These are phyloP conservation scores for Diploscapter pachys DNA, from an alignment of 1,140 invertebrate species.

Conservation along the genomic window DNA sequence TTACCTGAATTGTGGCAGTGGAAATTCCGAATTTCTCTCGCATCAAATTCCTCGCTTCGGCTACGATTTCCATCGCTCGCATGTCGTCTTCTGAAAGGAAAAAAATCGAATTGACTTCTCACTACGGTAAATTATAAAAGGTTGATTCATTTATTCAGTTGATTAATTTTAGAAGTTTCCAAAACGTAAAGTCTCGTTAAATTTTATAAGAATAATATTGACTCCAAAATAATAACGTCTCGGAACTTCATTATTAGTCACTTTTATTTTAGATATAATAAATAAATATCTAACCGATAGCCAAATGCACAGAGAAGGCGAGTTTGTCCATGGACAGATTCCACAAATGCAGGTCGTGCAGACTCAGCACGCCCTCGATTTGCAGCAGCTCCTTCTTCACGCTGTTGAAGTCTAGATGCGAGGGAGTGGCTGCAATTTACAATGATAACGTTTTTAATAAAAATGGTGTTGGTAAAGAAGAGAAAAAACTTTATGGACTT, in stretches of 20 bases:
- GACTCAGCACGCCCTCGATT: slow-evolving; percentile 81
- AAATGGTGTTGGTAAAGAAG: background rate
- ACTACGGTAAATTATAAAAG: background rate
- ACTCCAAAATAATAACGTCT: background rate
- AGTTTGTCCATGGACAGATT: slow-evolving; percentile 85
- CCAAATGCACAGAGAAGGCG: slow-evolving; percentile 39
- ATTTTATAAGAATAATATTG: background rate
- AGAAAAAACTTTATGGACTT: background rate
- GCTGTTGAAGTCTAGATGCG: slow-evolving; percentile 77
- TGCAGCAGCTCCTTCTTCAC: slow-evolving; percentile 77
- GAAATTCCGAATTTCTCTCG: slow-evolving; percentile 7
- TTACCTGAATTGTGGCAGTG: slow-evolving; percentile 11
- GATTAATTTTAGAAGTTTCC: background rate
- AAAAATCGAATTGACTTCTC: background rate
- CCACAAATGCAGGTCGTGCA: slow-evolving; percentile 94
- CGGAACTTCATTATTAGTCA: background rate
- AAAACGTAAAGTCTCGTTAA: background rate
- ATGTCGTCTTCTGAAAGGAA: slow-evolving; percentile 16
- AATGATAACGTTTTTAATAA: background rate
- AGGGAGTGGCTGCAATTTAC: slow-evolving; percentile 70
- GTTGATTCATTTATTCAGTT: background rate
- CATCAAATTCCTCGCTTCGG: slow-evolving; percentile 19
- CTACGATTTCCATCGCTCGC: slow-evolving; percentile 6
- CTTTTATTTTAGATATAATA: background rate
- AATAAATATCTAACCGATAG: slow-evolving; percentile 20